These are phyloP conservation scores for Zonotrichia leucophrys DNA, from an alignment of 2,113 vertebrate genomes.

Conservation along the genomic window DNA sequence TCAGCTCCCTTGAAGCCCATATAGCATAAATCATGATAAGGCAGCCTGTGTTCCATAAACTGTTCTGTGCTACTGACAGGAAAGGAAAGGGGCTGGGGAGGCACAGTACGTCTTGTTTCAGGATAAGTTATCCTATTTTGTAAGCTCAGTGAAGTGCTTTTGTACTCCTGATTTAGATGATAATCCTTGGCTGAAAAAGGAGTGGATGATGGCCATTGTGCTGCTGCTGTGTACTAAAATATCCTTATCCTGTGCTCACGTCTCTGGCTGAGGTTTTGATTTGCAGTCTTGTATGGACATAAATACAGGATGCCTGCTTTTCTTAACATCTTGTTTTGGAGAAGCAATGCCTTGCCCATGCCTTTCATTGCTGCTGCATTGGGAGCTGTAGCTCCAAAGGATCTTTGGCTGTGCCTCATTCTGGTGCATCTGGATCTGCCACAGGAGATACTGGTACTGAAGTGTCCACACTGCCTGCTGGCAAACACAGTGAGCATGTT, in stretches of 20 bases:
- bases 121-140: conserved; percentile 3
- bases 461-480: background rate
- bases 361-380: background rate
- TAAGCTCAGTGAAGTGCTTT: conserved; percentile 10
- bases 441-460: accelerated
- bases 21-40: background rate
- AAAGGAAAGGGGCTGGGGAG: background rate
- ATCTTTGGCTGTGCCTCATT: background rate
- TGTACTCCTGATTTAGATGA: background rate
- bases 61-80: background rate
- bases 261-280: background rate
- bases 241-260: background rate
- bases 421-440: background rate
- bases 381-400: background rate
- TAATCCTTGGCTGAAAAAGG: conserved; percentile 23
- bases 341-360: background rate
- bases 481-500: accelerated
- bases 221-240: conserved; percentile 13
- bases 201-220: background rate
- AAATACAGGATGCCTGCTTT: background rate
- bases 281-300: background rate
- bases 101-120: background rate
- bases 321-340: background rate
- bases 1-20: background rate
- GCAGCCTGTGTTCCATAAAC: conserved; percentile 22